A percentile compares a stretch with the other conserved stretches of the same genome.
Conservation (phyloP, 2,113 vertebrate genomes). For the Arothron firmamentum region DNA sequence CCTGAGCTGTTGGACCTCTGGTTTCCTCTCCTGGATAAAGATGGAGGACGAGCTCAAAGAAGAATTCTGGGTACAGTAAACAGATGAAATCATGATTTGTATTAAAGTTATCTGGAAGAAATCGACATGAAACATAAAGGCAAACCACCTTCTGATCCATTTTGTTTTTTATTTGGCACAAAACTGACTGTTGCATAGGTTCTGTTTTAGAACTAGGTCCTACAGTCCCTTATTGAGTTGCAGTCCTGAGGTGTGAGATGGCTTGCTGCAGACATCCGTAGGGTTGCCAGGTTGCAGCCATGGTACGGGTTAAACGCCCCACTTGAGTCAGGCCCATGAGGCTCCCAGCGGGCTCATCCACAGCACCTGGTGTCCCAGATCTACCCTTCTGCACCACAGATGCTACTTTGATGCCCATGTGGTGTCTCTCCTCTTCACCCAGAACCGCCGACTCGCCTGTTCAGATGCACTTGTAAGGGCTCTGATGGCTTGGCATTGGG, state of each 20-base stretch:
- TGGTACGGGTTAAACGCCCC: not conserved
- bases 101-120: too few species aligned
- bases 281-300: too few species aligned
- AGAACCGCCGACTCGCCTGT: not conserved
- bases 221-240: not conserved
- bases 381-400: too few species aligned
- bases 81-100: not conserved
- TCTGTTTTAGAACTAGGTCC: not conserved
- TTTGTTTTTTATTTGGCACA: too few species aligned
- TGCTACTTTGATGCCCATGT: not conserved
- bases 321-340: not conserved
- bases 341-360: not conserved
- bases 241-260: not conserved
- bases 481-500: not conserved
- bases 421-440: not conserved
- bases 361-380: too few species aligned
- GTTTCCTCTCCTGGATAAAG: conserved; percentile 57
- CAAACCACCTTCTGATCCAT: too few species aligned
- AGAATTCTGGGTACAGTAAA: conserved; percentile 54
- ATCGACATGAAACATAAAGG: too few species aligned
- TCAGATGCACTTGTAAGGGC: not conserved
- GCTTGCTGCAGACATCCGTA: not conserved
- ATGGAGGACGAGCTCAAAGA: conserved; percentile 27
- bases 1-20: conserved; percentile 64
- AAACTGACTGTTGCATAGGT: not conserved